Percentiles rank a stretch among this genome's conserved stretches.
Conservation (phyloP, 2,113 vertebrate genomes). For the Mugil cephalus region DNA sequence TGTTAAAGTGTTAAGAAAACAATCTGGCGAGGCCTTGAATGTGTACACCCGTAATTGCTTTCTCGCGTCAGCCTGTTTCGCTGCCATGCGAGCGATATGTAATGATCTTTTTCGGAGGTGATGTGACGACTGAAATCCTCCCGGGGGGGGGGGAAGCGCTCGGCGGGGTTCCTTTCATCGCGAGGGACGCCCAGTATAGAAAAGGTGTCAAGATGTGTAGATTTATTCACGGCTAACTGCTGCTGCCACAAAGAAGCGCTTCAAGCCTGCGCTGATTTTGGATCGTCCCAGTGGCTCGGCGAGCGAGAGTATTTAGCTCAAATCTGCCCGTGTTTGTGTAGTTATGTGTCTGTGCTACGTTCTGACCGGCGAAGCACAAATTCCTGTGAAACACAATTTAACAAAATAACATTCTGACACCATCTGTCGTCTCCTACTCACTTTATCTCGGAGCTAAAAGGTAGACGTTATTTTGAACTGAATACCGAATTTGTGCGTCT, state of each 20-base stretch:
- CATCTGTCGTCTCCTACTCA: background rate
- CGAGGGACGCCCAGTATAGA: background rate
- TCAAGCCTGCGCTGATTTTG: no score
- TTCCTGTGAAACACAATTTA: conserved; percentile 3
- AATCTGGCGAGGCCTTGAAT: conserved; percentile 20
- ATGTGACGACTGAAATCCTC: background rate
- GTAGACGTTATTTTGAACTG: background rate
- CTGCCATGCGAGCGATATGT: conserved; percentile 4
- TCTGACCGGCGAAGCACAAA: background rate
- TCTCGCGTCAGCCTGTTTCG: conserved; percentile 17
- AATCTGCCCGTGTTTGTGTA: background rate
- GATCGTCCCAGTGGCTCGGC: no score
- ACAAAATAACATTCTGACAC: conserved; percentile 5
- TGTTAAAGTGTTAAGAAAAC: conserved; percentile 32
- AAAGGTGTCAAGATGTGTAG: background rate
- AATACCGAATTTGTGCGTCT: conserved; percentile 18
- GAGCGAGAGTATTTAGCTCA: background rate
- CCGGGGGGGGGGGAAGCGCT: conserved; percentile 2
- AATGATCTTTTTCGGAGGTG: background rate
- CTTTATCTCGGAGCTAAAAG: conserved; percentile 16
- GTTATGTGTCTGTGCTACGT: background rate
- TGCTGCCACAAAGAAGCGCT: no score
- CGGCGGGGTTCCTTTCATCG: conserved; percentile 2
- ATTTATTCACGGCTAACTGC: background rate
- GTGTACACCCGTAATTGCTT: conserved; percentile 22